Conservation (phyloP, 2,888 invertebrate genomes). For the Noctua comes region DNA sequence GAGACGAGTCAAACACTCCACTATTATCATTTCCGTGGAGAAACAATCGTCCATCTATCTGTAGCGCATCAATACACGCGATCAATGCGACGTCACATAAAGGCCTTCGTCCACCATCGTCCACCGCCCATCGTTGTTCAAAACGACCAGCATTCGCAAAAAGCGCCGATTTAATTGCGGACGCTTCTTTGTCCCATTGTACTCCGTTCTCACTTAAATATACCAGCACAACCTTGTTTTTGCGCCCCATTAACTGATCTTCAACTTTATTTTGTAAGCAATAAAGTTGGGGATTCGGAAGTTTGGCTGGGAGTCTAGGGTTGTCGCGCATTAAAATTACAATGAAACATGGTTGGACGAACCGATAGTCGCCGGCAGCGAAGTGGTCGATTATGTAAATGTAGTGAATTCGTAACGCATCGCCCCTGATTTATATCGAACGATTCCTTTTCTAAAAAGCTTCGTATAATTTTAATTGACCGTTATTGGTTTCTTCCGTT, state of each 20-base stretch:
- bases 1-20: constrained; percentile 19
- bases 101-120: constrained; percentile 54
- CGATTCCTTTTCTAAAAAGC: constrained; percentile 67
- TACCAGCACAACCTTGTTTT: constrained; percentile 60
- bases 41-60: constrained; percentile 62
- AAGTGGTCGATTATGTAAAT: constrained; percentile 74
- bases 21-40: constrained; percentile 34
- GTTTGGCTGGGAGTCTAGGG: constrained; percentile 17
- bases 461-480: constrained; percentile 65
- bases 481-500: constrained; percentile 65
- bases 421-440: constrained; percentile 66
- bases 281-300: constrained; percentile 29
- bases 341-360: constrained; percentile 74
- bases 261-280: constrained; percentile 25
- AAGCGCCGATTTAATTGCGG: constrained; percentile 73
- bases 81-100: constrained; percentile 70
- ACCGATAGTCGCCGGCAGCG: constrained; percentile 67
- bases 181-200: constrained; percentile 73
- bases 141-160: constrained; percentile 69
- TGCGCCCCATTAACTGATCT: constrained; percentile 9
- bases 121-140: constrained; percentile 57
- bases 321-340: constrained; percentile 73
- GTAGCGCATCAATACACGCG: constrained; percentile 69
- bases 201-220: constrained; percentile 71
- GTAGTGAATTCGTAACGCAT: constrained; percentile 69